Base-by-base conservation (phyloP, 1,140 invertebrate species). In the Phocides pigmalion region DNA sequence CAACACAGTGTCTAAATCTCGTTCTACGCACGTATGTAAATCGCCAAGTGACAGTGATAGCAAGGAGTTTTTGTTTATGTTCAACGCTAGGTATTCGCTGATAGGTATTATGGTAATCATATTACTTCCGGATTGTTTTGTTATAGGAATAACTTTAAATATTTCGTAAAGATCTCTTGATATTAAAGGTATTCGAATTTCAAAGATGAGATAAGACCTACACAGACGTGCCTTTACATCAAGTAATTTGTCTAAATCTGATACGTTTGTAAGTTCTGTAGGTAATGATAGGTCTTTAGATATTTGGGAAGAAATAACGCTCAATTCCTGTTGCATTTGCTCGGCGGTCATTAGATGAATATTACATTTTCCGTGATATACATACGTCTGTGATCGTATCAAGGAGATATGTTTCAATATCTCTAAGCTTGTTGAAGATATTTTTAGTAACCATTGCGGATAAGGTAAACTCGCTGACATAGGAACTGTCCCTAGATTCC, bases 211-310 rank as follows among this genome's bases (percentile, higher is more conserved):
- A 28, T 4, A 28, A 8, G 25, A 28, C 25, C 5, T 22, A 8
- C 4, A 28, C 9, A 28, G 25, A 28, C 25, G 25, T 28, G 25
- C 25, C 25, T 28, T 28, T 3, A 28, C 25, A 4, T 28, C 9
- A 28, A 28, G 25, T 28, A 28, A 28, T 28, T 28, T 28, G 25
- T 28, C 5, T 28, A 28, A 8, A 8, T 28, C 9, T 28, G 25
- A 22, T 16, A 53, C 12, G 39, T 14, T 54, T 16, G 50, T 9
- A n/a, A 14, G 32, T n/a, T 41, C 37, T 6, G 37, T 54, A 14
- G 51, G 51, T 54, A 54, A 3, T 20, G 51, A 41, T 54, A 54
- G 37, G 37, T 54, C 32, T 39, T 54, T 54, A 12, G 51, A 20
- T 41, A 54, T 14, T 41, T 54, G 51, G 35, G 51, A 12, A n/a